Evolutionary conservation across 2,888 invertebrate species (phyloP).

Genomic region (Melipona beecheii): DNA sequence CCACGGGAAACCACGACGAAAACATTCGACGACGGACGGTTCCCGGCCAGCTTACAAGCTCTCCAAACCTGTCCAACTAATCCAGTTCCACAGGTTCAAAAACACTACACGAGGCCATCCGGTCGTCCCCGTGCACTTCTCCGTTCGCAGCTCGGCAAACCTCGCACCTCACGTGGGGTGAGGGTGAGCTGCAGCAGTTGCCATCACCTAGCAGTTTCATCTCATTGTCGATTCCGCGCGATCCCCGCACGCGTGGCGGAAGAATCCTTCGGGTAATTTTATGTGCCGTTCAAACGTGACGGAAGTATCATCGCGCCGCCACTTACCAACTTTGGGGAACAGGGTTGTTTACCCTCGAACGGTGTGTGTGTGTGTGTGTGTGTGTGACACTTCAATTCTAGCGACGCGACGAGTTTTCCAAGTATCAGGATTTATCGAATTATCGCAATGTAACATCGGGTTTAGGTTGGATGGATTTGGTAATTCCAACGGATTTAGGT

Average conservation of each 20-base stretch:
- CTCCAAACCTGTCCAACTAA: conserved; percentile 5
- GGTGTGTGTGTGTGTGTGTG: too few species aligned
- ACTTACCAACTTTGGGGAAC: conserved; percentile 43
- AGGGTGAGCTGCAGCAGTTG: not conserved
- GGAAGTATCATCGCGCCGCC: conserved; percentile 60
- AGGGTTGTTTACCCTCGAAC: not conserved
- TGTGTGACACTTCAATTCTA: too few species aligned
- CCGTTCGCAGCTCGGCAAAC: not conserved
- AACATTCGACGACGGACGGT: conserved; percentile 16
- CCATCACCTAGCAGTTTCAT: not conserved
- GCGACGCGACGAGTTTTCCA: too few species aligned
- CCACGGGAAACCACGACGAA: conserved; percentile 12
- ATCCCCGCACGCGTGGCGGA: conserved; percentile 45
- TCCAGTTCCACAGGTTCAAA: conserved; percentile 31
- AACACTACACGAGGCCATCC: conserved; percentile 26
- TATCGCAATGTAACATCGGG: too few species aligned
- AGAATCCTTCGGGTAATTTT: conserved; percentile 59
- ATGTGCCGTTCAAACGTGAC: conserved; percentile 62
- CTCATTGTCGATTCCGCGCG: conserved; percentile 41
- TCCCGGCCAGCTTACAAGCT: conserved; percentile 22
- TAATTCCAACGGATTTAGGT: too few species aligned
- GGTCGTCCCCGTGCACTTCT: not conserved
- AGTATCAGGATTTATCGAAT: too few species aligned
- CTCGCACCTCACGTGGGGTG: not conserved
- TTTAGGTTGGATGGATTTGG: too few species aligned